A percentile compares a stretch with the other conserved stretches of the same genome.
phyloP scores from a whole-genome alignment of 2,888 invertebrate species.

The Agriopis marginaria region DNA sequence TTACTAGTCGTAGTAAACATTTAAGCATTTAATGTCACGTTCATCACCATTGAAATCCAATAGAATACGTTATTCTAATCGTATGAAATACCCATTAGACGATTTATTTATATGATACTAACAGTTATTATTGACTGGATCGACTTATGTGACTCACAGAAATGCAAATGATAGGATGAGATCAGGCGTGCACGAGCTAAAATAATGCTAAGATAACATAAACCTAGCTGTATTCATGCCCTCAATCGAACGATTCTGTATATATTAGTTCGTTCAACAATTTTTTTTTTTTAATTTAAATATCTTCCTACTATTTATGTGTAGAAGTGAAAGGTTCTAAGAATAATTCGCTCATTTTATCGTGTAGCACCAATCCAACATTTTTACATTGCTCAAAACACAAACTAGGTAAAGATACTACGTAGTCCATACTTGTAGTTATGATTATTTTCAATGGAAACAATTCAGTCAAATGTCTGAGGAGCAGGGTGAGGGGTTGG shows the following conservation, averaged over 20 bases:
- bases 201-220: constrained; percentile 24
- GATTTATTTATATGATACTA: constrained; percentile 31
- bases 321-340: background rate
- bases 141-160: constrained; percentile 37
- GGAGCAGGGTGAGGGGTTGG: no score
- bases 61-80: constrained; percentile 23
- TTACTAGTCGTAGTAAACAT: background rate
- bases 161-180: constrained; percentile 42
- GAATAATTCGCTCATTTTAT: background rate
- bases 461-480: no score
- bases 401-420: no score
- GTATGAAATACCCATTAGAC: constrained; percentile 20
- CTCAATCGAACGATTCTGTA: constrained; percentile 15
- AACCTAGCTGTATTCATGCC: constrained; percentile 28
- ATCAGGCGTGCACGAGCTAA: constrained; percentile 28
- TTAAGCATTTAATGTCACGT: background rate
- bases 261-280: constrained; percentile 23
- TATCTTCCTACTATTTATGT: background rate
- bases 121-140: constrained; percentile 38
- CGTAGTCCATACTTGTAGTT: no score
- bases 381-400: no score
- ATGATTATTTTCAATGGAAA: no score
- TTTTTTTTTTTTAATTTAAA: constrained; percentile 11
- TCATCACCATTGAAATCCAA: constrained; percentile 17
- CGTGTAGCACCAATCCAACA: no score